A percentile compares a stretch with the other conserved stretches of the same genome.
Conservation (phyloP, 2,888 invertebrate species). For the Sarcophaga rosellei region DNA sequence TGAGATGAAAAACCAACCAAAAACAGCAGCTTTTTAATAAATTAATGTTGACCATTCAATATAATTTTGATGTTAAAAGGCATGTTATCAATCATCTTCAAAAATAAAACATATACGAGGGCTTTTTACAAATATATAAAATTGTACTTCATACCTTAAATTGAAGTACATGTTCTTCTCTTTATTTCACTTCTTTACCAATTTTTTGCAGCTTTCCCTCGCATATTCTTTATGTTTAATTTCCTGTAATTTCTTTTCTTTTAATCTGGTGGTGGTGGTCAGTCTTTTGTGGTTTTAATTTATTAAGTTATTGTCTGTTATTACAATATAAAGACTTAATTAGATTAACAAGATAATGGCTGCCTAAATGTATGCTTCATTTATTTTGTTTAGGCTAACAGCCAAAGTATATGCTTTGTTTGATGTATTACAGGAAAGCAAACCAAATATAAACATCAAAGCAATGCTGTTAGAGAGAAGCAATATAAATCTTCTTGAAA, state of each 20-base stretch:
- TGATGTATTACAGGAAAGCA: neutral
- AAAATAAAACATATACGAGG: neutral
- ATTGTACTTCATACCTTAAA: too few relatives aligned
- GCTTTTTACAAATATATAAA: neutral
- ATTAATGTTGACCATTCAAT: conserved; percentile 59
- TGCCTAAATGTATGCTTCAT: neutral
- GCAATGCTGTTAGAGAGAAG: neutral
- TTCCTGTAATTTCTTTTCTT: neutral
- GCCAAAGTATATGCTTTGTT: neutral
- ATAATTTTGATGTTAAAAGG: conserved; percentile 35
- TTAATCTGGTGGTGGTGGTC: neutral
- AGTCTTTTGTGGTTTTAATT: conserved; percentile 15
- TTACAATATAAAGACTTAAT: conserved; percentile 4
- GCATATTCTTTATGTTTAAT: neutral
- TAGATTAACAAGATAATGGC: conserved; percentile 4
- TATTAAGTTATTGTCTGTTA: conserved; percentile 2
- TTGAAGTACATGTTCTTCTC: too few relatives aligned
- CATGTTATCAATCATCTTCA: conserved; percentile 49
- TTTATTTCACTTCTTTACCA: neutral
- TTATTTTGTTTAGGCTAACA: neutral
- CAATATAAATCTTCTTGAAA: too few relatives aligned
- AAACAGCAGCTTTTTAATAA: conserved; percentile 44
- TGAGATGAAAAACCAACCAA: neutral
- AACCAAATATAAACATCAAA: neutral
- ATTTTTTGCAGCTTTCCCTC: neutral